These are phyloP conservation scores for Sebastes hubbsi DNA, from an alignment of 2,797 vertebrate species.

Conservation along the genomic window DNA sequence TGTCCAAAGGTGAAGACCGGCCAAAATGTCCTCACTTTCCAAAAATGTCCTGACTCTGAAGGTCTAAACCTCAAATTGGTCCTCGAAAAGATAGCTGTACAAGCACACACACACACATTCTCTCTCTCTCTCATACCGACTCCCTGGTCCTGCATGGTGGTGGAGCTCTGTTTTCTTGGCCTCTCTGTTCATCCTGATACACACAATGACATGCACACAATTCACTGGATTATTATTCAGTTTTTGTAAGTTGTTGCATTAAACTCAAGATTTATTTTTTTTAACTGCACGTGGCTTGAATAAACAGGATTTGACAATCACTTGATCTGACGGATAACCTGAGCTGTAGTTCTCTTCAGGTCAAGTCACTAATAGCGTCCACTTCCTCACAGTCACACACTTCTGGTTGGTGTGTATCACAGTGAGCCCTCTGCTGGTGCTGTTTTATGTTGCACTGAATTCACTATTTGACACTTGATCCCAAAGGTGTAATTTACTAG, in stretches of 20 bases:
- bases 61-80: too few species aligned
- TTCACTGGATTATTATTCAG: neutral
- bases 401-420: neutral
- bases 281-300: too few species aligned
- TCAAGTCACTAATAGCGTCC: slow-evolving; percentile 82
- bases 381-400: slow-evolving; percentile 82
- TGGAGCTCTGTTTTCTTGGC: neutral
- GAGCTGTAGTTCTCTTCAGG: slow-evolving; percentile 87
- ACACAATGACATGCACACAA: neutral
- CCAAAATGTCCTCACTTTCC: too few species aligned
- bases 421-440: slow-evolving; percentile 3
- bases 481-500: too few species aligned
- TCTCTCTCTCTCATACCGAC: neutral
- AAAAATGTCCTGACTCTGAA: too few species aligned
- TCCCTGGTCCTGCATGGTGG: neutral
- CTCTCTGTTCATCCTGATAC: neutral
- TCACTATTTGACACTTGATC: neutral
- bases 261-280: neutral
- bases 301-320: slow-evolving; percentile 59
- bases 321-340: slow-evolving; percentile 89
- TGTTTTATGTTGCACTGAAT: neutral
- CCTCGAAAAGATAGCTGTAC: too few species aligned
- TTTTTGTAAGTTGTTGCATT: neutral
- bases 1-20: too few species aligned
- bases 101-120: neutral